Evolutionary conservation across 2,113 vertebrate species (phyloP).

Genomic region (Euleptes europaea): DNA sequence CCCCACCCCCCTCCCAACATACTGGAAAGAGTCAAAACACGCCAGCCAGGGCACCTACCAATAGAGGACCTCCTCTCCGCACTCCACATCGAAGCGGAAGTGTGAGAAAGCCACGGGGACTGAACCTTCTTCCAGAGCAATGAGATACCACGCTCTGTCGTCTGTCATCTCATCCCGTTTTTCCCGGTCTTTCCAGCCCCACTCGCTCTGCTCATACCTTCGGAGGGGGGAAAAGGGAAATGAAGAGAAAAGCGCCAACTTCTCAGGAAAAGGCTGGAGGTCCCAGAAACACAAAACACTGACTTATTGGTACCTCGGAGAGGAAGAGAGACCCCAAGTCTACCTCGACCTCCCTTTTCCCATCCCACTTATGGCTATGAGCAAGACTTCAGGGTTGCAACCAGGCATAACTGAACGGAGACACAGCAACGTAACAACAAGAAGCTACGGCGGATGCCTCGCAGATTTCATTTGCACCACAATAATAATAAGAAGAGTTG

Average conservation of each 20-base stretch:
- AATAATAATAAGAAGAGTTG: too few species aligned
- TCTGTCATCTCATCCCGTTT: constrained; percentile 92
- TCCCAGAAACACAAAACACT: too few species aligned
- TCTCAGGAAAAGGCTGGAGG: too few species aligned
- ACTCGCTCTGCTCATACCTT: constrained; percentile 92
- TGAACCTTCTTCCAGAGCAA: constrained; percentile 80
- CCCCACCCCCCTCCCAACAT: not conserved
- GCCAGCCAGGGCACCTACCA: constrained; percentile 75
- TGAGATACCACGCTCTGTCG: constrained; percentile 90
- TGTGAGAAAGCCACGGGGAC: constrained; percentile 89
- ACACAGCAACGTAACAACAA: not conserved
- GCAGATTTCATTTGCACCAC: not conserved
- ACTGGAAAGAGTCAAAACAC: not conserved
- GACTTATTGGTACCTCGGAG: too few species aligned
- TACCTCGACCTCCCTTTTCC: not conserved
- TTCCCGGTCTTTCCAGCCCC: constrained; percentile 94
- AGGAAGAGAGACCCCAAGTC: not conserved
- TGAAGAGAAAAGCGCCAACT: too few species aligned
- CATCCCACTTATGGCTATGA: not conserved
- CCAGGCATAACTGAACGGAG: not conserved
- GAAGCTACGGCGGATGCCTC: not conserved
- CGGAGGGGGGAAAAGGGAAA: not conserved
- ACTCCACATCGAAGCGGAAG: constrained; percentile 93
- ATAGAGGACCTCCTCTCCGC: constrained; percentile 92
- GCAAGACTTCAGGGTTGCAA: not conserved